Base-by-base conservation (phyloP, 2,113 vertebrate genomes). In the Typhlomys cinereus region DNA sequence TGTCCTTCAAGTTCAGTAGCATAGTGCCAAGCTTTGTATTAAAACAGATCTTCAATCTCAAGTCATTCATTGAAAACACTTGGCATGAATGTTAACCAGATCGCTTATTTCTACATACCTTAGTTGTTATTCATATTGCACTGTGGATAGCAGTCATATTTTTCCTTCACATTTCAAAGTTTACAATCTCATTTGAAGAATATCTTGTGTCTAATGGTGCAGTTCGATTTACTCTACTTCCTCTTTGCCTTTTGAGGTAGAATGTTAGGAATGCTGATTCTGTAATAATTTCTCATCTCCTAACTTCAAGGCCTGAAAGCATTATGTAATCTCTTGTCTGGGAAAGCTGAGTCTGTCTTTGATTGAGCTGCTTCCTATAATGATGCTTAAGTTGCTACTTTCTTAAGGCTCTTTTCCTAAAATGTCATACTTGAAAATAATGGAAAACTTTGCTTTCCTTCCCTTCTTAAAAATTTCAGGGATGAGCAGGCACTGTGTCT, bases 361-460 rank as follows among this genome's bases (percentile, higher is more conserved):
- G 34, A 39, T 70, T 69, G n/a, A 93, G 62, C 14, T 69, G n/a
- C 74, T 88, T 91, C 89, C 71, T 95, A 82, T 94, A 88, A 67
- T 74, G 87, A 61, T 83, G 48, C 50, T 94, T 85, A 88, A 67
- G 11, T 70, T 87, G 84, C 9, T 70, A 7, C 74, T 95, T 81
- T 50, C 41, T 44, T 93, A 70, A 48, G 15, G 0, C 31, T 20
- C n/a, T 73, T 34, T 79, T 13, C 50, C 44, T 5, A 85, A 87
- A 93, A 46, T 66, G 7, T 44, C 88, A 82, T 70, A 57, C 25
- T 41, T 71, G 20, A 76, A 89, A 74, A 89, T 50, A 44, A 61
- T 34, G 39, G n/a, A 50, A 85, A 87, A 54, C 1, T 67, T 36
- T 31, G 44, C 18, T 57, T 27, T 70, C 71, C 6, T n/a, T 66